Percentiles rank a stretch among this genome's conserved stretches.
Conservation (phyloP, 2,797 vertebrate species). For the Acrossocheilus fasciatus region DNA sequence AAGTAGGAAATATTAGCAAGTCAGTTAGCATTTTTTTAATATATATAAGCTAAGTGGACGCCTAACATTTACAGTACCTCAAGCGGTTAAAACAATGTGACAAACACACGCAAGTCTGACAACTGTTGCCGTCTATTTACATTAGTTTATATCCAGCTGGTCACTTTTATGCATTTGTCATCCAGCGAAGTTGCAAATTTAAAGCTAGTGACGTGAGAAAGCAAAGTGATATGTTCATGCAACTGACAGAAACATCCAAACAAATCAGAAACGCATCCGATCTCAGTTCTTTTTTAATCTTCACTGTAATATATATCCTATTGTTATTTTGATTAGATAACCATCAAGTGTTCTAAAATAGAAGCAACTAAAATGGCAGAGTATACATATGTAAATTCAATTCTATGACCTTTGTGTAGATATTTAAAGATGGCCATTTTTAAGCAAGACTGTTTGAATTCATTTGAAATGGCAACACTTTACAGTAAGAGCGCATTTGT, state of each 20-base stretch:
- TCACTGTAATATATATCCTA: not conserved
- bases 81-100: not conserved
- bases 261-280: too few relatives aligned
- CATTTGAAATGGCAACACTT: not conserved
- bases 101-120: not conserved
- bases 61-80: not conserved
- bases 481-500: not conserved
- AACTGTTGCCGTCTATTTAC: not conserved
- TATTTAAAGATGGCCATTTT: not conserved
- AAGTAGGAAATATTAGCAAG: not conserved
- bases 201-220: not conserved
- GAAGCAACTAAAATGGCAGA: too few relatives aligned
- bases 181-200: not conserved
- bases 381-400: too few relatives aligned
- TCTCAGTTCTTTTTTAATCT: too few relatives aligned
- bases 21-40: not conserved
- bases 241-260: not conserved
- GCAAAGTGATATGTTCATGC: not conserved
- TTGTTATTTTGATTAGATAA: not conserved
- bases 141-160: not conserved
- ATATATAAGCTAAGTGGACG: not conserved
- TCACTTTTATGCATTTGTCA: not conserved
- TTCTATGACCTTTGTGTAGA: too few relatives aligned
- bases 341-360: too few relatives aligned
- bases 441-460: not conserved